Percentiles rank a stretch among this genome's conserved stretches.
phyloP scores from a whole-genome alignment of 2,888 invertebrate genomes.

The Celastrina argiolus region DNA sequence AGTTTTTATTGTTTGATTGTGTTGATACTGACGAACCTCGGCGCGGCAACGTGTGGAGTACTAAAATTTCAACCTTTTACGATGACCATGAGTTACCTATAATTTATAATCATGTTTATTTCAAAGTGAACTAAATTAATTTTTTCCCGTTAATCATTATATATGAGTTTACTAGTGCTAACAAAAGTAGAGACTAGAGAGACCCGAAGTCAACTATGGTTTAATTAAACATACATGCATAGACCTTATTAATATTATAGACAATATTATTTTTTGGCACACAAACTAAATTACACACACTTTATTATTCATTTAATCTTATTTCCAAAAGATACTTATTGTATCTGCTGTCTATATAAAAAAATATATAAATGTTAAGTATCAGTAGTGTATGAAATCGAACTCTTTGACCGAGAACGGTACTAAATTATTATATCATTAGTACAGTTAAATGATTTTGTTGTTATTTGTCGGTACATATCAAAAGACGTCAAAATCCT shows the following conservation, averaged over 20 bases:
- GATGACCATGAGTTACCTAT: not conserved
- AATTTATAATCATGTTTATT: not conserved
- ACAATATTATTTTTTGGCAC: no score
- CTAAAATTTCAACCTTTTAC: not conserved
- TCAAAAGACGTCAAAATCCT: constrained; percentile 72
- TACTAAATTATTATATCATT: constrained; percentile 28
- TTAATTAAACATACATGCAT: no score
- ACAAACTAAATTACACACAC: no score
- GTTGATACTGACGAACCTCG: not conserved
- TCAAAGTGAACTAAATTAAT: not conserved
- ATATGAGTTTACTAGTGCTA: not conserved
- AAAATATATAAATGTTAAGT: not conserved
- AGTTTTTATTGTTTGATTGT: constrained; percentile 11
- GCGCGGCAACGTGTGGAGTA: not conserved
- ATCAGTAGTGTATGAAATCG: not conserved
- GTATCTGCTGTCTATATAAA: no score
- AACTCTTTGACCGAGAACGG: constrained; percentile 7
- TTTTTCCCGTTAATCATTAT: not conserved
- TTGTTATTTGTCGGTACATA: constrained; percentile 70
- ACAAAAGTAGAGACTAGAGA: not conserved
- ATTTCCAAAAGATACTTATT: no score
- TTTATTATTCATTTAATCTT: no score
- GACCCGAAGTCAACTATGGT: not conserved
- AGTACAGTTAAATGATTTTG: constrained; percentile 47
- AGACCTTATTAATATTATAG: no score